Conservation (phyloP, 2,113 vertebrate species). For the Takifugu bimaculatus region DNA sequence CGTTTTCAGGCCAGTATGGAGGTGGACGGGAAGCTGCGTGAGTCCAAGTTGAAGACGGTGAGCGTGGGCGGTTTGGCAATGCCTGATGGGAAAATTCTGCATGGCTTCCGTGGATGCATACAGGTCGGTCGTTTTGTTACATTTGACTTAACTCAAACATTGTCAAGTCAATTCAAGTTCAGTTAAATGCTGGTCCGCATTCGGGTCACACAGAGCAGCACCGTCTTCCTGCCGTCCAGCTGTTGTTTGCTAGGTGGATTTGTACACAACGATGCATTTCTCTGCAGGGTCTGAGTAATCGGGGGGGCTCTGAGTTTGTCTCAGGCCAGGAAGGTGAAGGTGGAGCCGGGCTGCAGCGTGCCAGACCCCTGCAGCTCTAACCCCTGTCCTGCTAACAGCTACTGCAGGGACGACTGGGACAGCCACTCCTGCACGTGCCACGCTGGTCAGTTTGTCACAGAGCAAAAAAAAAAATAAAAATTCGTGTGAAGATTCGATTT, state of each 20-base stretch:
- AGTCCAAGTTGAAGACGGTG: constrained; percentile 77
- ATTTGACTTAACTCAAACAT: too few species aligned
- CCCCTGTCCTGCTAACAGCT: constrained; percentile 86
- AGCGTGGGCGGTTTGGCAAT: constrained; percentile 77
- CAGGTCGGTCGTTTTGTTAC: constrained; percentile 72
- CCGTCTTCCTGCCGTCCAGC: not conserved
- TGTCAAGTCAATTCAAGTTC: too few species aligned
- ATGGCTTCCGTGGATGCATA: constrained; percentile 87
- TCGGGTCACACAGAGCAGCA: too few species aligned
- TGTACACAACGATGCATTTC: not conserved
- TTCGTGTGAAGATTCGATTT: not conserved
- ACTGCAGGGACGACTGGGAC: constrained; percentile 89
- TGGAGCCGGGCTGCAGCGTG: constrained; percentile 83
- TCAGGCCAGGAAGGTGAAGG: constrained; percentile 76
- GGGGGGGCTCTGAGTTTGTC: constrained; percentile 77
- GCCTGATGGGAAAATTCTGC: constrained; percentile 69
- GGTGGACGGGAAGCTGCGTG: constrained; percentile 77
- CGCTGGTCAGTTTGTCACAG: constrained; percentile 69
- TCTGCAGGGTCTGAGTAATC: constrained; percentile 80
- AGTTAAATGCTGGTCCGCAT: too few species aligned
- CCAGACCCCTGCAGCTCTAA: constrained; percentile 85
- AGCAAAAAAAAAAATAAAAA: not conserved
- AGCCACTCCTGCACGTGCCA: constrained; percentile 87
- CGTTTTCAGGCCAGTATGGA: constrained; percentile 73
- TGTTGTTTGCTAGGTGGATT: not conserved